Percentiles rank a stretch among this genome's conserved stretches.
phyloP scores from a whole-genome alignment of 2,113 vertebrate genomes.

The Petroica traversi region DNA sequence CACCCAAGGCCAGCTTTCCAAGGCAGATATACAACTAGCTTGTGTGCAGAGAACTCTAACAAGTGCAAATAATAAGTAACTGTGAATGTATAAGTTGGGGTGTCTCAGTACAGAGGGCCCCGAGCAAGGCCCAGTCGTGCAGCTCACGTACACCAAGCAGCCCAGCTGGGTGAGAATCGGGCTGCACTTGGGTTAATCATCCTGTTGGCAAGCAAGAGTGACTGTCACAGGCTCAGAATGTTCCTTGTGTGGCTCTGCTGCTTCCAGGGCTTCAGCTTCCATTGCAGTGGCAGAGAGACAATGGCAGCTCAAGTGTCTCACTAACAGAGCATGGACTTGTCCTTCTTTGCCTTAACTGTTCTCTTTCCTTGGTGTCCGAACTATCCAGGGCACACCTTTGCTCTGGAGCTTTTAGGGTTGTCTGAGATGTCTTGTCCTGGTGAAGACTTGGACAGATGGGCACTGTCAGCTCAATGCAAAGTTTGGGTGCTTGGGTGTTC shows the following conservation, averaged over 20 bases:
- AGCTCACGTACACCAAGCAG: not conserved
- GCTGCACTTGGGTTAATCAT: not conserved
- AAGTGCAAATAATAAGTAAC: not conserved
- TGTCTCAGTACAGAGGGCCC: not conserved
- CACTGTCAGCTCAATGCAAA: not conserved
- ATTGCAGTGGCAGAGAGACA: rapidly evolving
- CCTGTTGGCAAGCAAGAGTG: not conserved
- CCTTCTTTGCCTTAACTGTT: not conserved
- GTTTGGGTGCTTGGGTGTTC: not conserved
- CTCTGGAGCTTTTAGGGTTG: not conserved
- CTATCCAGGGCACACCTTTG: not conserved
- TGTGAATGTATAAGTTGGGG: rapidly evolving
- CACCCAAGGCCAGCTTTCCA: not conserved
- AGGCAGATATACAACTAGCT: not conserved
- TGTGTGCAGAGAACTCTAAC: not conserved
- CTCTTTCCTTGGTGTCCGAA: not conserved
- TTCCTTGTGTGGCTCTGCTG: not conserved
- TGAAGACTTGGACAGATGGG: not conserved
- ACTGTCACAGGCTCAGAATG: not conserved
- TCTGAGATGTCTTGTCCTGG: not conserved
- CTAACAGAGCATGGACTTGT: rapidly evolving
- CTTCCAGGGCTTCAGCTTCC: not conserved
- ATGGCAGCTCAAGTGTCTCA: not conserved
- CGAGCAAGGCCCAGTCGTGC: not conserved
- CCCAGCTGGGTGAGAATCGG: not conserved